phyloP scores from a whole-genome alignment of 2,888 invertebrate genomes.

The Syritta pipiens region DNA sequence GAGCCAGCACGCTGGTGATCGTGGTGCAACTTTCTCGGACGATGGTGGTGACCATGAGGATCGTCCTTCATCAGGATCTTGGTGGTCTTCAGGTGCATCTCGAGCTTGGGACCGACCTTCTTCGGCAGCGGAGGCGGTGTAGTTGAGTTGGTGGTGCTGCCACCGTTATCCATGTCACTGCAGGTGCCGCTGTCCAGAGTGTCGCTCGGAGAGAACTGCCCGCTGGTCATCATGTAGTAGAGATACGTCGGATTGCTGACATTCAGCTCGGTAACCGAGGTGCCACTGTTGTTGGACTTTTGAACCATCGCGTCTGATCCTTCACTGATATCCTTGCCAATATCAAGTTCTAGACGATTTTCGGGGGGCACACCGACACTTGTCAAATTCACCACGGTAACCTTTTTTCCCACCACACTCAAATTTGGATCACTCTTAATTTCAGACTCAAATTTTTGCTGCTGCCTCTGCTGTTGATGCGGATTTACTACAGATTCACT shows the following conservation, averaged over 20 bases:
- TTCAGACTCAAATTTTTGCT: conserved; percentile 44
- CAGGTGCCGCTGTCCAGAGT: conserved; percentile 92
- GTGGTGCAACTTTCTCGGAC: conserved; percentile 77
- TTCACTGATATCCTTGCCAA: conserved; percentile 67
- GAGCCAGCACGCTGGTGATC: conserved; percentile 80
- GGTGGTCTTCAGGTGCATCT: conserved; percentile 77
- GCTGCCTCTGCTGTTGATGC: conserved; percentile 2
- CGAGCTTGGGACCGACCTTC: conserved; percentile 78
- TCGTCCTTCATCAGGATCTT: conserved; percentile 73
- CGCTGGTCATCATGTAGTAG: conserved; percentile 85
- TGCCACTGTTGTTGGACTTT: conserved; percentile 70
- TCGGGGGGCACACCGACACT: conserved; percentile 17
- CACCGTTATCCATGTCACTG: conserved; percentile 85
- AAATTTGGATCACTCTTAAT: conserved; percentile 27
- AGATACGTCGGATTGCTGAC: conserved; percentile 75
- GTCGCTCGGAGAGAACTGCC: conserved; percentile 90
- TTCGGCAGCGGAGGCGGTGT: conserved; percentile 84
- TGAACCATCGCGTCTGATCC: conserved; percentile 70
- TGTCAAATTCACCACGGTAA: conserved; percentile 60
- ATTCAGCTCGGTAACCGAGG: conserved; percentile 74
- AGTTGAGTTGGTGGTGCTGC: conserved; percentile 63
- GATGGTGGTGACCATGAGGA: conserved; percentile 72
- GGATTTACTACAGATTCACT: conserved; percentile 46
- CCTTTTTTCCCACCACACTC: conserved; percentile 32
- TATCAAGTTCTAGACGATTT: conserved; percentile 22